Base-by-base conservation (phyloP, 2,113 vertebrate species). In the Himantopus leucocephalus region DNA sequence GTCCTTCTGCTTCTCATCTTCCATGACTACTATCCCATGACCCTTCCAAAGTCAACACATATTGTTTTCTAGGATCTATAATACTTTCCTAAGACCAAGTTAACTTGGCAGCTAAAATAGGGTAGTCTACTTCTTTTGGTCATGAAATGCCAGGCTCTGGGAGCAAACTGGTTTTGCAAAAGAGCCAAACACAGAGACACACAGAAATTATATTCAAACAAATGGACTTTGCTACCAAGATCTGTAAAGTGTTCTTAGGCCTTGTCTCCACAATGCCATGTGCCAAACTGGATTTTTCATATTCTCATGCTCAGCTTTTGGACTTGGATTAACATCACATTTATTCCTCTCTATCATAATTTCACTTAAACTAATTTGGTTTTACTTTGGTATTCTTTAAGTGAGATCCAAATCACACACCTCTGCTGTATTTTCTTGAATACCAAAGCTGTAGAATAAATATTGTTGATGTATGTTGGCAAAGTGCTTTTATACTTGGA, bases 401-500 rank as follows among this genome's bases (percentile, higher is more conserved):
- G 72, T 23, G 30, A 78, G 22, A 92, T 87, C 86, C 71, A 95
- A 88, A 82, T 87, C 55, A 55, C 70, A 34, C 18, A 90, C 66
- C 21, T 92, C 85, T 95, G 27, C 55, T 63, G 15, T 59, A 73
- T 74, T 79, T 55, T 94, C 66, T 58, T 45, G 66, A 91, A 96
- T 82, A 78, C 58, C 45, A 82, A 85, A 92, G 58, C 62, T 75
- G 53, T 53, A 72, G 47, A 76, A 95, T 79, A 96, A 85, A 94
- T 82, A 95, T 50, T 89, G 60, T 92, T 85, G 74, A 78, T 0
- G 1, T 79, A 30, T 74, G 45, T 79, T 95, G 74, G 89, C 66
- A 82, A 73, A 72, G 53, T 82, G 74, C 23, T 96, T 95, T 96
- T 92, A 53, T 92, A 88, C 81, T 92, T 79, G 45, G 67, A 92